phyloP scores from a whole-genome alignment of 1,140 invertebrate species.

The Pogonus chalceus region DNA sequence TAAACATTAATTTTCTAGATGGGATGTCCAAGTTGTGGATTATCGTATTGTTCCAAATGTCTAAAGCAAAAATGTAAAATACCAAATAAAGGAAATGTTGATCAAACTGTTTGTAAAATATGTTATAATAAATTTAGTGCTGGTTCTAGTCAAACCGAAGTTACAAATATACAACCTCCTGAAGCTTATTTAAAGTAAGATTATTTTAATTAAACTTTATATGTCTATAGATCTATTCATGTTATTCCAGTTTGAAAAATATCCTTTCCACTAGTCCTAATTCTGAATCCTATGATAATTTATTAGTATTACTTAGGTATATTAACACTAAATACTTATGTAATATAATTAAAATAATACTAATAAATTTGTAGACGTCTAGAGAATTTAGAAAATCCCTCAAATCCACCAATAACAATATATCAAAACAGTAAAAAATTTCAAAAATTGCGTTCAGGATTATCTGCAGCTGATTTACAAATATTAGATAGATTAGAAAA shows the following conservation, averaged over 20 bases:
- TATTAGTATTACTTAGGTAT: conserved; percentile 1
- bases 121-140: conserved; percentile 27
- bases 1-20: conserved; percentile 32
- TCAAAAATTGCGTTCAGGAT: conserved; percentile 28
- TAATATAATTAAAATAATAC: conserved; percentile 7
- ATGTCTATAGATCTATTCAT: neutral
- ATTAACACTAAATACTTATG: neutral
- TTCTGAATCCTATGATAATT: neutral
- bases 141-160: conserved; percentile 12
- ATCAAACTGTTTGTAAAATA: conserved; percentile 39
- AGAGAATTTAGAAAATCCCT: conserved; percentile 36
- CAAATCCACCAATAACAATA: conserved; percentile 38
- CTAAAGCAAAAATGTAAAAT: conserved; percentile 37
- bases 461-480: conserved; percentile 38
- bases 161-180: conserved; percentile 33
- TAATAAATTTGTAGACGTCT: conserved; percentile 26
- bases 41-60: conserved; percentile 53
- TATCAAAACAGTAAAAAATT: conserved; percentile 37
- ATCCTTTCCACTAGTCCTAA: neutral
- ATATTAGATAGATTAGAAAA: conserved; percentile 48
- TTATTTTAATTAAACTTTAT: neutral
- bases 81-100: conserved; percentile 27
- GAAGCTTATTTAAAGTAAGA: conserved; percentile 41
- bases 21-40: conserved; percentile 51
- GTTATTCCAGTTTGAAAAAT: neutral